Base-by-base conservation (phyloP, 2,797 vertebrate genomes). In the Urophycis tenuis region DNA sequence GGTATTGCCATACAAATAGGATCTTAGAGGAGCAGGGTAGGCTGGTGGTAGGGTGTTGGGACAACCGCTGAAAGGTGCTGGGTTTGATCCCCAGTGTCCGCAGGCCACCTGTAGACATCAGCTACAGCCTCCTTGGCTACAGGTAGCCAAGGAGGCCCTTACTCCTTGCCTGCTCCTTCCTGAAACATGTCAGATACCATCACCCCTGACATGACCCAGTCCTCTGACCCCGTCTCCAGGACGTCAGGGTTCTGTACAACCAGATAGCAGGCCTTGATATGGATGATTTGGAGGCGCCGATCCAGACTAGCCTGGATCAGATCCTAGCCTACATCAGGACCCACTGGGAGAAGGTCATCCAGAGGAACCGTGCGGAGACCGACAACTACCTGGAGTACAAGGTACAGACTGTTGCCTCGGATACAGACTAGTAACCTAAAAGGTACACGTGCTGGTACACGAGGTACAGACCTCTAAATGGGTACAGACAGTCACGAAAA, bases 291-390 rank as follows among this genome's bases (percentile, higher is more conserved):
- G 94, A 95, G 8, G 88, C 93, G 45, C 93, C 94, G 32, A 86
- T 94, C 49, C 92, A 95, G 82, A 94, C 92, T 64, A 94, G 94
- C 78, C 92, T 99, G 87, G 95, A 97, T 7, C 94, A 95, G 83
- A 95, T 99, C 85, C 90, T 98, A 80, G 92, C 92, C 84, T 93
- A 92, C 70, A 97, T 98, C 84, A 88, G 95, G 85, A 93, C 91
- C 85, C 95, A 95, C 86, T 98, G 96, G 96, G 96, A 98, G 87
- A 95, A 91, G 86, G 93, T 95, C 69, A 94, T 94, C 0, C 95
- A 97, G 87, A 95, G 91, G 91, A 97, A 94, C 80, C 91, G 93
- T 5, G 88, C 88, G 0, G 95, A 98, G 83, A 89, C 94, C 0
- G 93, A 95, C 79, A 88, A 89, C 79, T 92, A 95, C 85, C 91